A percentile compares a stretch with the other conserved stretches of the same genome.
Conservation (phyloP, 2,113 vertebrate species). For the Cinclus cinclus region DNA sequence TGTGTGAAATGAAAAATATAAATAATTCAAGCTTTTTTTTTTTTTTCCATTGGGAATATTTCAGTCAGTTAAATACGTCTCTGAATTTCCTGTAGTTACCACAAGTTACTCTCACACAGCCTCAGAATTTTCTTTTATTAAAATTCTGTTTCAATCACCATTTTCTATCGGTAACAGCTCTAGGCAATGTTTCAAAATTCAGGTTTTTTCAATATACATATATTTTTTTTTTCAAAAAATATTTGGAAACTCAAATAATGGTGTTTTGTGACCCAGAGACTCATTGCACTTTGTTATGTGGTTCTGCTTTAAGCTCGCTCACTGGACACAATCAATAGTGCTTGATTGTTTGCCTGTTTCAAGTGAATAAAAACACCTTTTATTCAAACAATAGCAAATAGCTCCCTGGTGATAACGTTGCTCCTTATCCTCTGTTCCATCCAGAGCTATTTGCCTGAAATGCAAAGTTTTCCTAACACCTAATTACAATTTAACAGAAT, state of each 20-base stretch:
- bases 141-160: not conserved
- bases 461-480: not conserved
- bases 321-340: not conserved
- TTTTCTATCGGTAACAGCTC: not conserved
- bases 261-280: not conserved
- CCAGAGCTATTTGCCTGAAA: not conserved
- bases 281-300: not conserved
- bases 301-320: not conserved
- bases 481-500: not conserved
- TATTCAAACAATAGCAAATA: not conserved
- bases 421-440: not conserved
- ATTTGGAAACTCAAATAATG: not conserved
- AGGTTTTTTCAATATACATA: not conserved
- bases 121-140: not conserved
- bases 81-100: not conserved
- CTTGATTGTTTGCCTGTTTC: not conserved
- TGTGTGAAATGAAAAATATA: not conserved
- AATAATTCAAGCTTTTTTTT: not conserved
- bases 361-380: not conserved
- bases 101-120: fast-evolving
- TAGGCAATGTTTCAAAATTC: not conserved
- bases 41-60: not conserved
- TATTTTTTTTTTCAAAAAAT: not conserved
- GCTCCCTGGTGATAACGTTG: not conserved
- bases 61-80: not conserved